phyloP scores from a whole-genome alignment of 2,113 vertebrate species.

The Lophotis ruficrista region DNA sequence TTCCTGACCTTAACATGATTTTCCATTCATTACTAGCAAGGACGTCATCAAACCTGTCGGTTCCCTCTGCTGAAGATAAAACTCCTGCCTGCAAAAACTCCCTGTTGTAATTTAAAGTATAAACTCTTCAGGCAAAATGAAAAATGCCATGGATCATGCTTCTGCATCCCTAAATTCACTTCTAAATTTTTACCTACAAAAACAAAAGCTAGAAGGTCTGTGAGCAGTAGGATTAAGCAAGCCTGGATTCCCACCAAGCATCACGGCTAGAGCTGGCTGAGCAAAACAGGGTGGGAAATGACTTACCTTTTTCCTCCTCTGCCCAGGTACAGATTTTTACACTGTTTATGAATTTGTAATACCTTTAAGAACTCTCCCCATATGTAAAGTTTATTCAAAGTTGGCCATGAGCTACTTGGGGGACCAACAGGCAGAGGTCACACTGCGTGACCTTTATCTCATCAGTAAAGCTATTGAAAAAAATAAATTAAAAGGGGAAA shows the following conservation, averaged over 20 bases:
- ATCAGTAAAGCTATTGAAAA: not conserved
- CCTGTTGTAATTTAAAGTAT: not conserved
- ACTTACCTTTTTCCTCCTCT: not conserved
- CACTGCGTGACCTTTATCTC: not conserved
- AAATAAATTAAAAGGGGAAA: not conserved
- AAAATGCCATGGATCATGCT: rapidly evolving
- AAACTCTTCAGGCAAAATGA: not conserved
- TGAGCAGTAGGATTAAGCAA: not conserved
- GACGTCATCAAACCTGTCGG: not conserved
- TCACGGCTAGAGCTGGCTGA: not conserved
- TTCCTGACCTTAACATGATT: not conserved
- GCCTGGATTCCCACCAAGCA: not conserved
- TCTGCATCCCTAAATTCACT: not conserved
- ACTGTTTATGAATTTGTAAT: not conserved
- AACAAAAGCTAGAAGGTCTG: not conserved
- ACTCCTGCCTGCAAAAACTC: not conserved
- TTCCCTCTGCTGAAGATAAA: not conserved
- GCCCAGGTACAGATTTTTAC: not conserved
- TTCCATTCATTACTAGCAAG: not conserved
- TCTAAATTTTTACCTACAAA: not conserved
- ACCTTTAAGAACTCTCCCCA: not conserved
- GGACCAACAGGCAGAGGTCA: not conserved
- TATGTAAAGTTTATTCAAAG: not conserved
- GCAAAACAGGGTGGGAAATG: not conserved
- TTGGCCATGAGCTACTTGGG: not conserved